Conservation (phyloP, 2,797 vertebrate species). For the Neosilurus hyrtlii region DNA sequence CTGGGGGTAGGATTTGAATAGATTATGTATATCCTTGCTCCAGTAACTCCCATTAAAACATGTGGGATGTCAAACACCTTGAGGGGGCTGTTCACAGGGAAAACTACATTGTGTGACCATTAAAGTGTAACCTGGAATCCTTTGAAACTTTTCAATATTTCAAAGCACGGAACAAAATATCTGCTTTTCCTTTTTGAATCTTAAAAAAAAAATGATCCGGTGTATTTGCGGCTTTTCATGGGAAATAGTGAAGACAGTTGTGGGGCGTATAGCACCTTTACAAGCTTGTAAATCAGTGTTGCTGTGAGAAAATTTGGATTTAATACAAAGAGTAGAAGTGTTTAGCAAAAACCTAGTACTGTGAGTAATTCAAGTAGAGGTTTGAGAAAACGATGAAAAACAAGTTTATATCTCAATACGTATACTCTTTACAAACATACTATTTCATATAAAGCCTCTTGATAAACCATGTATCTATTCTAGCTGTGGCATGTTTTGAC, state of each 20-base stretch:
- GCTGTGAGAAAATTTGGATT: conserved; percentile 30
- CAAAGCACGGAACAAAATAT: conserved; percentile 15
- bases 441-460: too few species aligned
- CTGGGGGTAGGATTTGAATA: conserved; percentile 16
- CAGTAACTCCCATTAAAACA: conserved; percentile 32
- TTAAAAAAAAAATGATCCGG: background rate
- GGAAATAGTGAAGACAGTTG: conserved; percentile 12
- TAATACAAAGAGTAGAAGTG: conserved; percentile 11
- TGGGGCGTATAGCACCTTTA: conserved; percentile 39
- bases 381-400: too few species aligned
- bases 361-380: too few species aligned
- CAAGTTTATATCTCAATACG: too few species aligned
- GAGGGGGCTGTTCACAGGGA: conserved; percentile 1
- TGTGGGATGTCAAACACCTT: conserved; percentile 20
- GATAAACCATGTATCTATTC: too few species aligned
- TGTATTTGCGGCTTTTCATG: background rate
- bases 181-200: background rate
- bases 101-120: conserved; percentile 22
- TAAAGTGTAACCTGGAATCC: conserved; percentile 25
- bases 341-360: too few species aligned
- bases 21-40: conserved; percentile 15
- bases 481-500: too few species aligned
- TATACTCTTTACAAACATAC: too few species aligned
- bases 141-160: conserved; percentile 41
- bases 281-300: conserved; percentile 62